Conservation (phyloP, 2,888 invertebrate species). For the Antheraea yamamai region DNA sequence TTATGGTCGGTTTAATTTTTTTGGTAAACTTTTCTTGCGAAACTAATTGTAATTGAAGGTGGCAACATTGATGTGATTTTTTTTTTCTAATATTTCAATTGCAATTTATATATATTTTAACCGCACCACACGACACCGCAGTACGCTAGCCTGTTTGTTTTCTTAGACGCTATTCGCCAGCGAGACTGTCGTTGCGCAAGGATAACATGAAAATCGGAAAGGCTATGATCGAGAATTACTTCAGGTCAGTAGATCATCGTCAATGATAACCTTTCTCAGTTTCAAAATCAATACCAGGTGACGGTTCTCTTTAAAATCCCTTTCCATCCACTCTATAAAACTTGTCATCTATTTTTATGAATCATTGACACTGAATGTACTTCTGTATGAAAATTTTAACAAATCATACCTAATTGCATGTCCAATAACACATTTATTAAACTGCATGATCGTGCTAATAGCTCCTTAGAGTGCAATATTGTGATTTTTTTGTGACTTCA, state of each 20-base stretch:
- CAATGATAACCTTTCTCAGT: not conserved
- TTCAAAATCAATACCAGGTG: not conserved
- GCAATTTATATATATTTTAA: slow-evolving; percentile 26
- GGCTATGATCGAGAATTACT: slow-evolving; percentile 89
- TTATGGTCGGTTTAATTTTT: too few relatives aligned
- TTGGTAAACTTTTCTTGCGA: too few relatives aligned
- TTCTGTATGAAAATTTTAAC: not conserved
- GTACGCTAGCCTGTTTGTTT: slow-evolving; percentile 74
- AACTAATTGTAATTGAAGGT: not conserved
- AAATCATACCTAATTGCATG: not conserved
- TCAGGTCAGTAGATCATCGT: slow-evolving; percentile 84
- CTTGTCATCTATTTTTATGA: not conserved
- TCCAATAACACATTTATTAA: not conserved
- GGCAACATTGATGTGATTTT: slow-evolving; percentile 13
- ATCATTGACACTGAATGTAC: not conserved
- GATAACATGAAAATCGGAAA: slow-evolving; percentile 90
- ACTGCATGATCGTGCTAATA: not conserved
- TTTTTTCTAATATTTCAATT: slow-evolving; percentile 5
- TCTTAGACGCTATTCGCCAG: slow-evolving; percentile 92
- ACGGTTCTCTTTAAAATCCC: not conserved
- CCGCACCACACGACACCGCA: slow-evolving; percentile 34
- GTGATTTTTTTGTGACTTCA: not conserved
- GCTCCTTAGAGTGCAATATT: not conserved
- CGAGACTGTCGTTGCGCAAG: slow-evolving; percentile 91
- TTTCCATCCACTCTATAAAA: not conserved